These are phyloP conservation scores for Trachelus tabidus DNA, from an alignment of 2,888 invertebrate species.

Conservation along the genomic window DNA sequence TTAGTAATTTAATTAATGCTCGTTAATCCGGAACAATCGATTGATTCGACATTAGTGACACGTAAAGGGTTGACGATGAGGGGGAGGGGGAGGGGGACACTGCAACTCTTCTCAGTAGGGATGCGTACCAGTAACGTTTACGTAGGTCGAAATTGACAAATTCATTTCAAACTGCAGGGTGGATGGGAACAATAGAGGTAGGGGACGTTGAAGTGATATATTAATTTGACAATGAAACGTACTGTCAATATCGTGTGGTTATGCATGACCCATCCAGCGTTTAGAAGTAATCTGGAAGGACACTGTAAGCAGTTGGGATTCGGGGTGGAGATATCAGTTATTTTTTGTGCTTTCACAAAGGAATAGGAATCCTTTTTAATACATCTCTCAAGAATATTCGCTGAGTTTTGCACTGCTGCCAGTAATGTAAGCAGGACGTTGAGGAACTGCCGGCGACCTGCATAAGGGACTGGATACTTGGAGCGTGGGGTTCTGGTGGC, in stretches of 20 bases:
- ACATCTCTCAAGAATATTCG: not conserved
- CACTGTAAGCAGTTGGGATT: not conserved
- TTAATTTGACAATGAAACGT: not conserved
- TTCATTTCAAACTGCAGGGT: not conserved
- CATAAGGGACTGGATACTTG: not conserved
- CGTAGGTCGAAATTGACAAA: not conserved
- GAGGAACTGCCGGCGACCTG: not conserved
- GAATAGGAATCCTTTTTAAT: not conserved
- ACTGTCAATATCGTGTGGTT: not conserved
- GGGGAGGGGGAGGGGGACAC: not conserved
- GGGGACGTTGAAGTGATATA: not conserved
- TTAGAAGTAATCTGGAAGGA: not conserved
- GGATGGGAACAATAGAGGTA: too few relatives aligned
- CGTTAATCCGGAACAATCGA: not conserved
- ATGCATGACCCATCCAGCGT: not conserved
- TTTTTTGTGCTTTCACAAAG: not conserved
- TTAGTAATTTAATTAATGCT: not conserved
- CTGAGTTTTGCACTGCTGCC: not conserved
- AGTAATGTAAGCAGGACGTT: not conserved
- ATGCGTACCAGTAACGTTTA: not conserved
- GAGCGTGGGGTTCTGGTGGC: not conserved
- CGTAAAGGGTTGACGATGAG: not conserved
- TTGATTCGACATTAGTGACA: not conserved
- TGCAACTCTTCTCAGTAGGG: not conserved
- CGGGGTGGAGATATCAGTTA: not conserved